phyloP scores from a whole-genome alignment of 2,113 vertebrate genomes.

The Perccottus glenii region DNA sequence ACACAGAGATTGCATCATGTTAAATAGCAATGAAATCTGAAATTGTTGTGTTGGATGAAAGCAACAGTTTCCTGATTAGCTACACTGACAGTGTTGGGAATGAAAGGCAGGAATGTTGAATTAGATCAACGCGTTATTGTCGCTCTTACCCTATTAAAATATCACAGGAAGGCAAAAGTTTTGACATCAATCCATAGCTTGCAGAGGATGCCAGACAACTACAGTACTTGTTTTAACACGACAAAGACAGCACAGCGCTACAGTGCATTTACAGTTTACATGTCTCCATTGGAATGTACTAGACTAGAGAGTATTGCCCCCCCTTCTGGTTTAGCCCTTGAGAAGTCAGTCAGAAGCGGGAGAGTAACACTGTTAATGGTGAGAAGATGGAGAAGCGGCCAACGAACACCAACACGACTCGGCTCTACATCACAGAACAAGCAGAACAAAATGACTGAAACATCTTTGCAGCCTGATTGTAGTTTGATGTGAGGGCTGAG shows the following conservation, averaged over 20 bases:
- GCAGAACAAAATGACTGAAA: neutral
- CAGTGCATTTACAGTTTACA: conserved; percentile 73
- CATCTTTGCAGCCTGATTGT: neutral
- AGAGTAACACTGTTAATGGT: neutral
- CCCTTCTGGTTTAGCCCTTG: conserved; percentile 79
- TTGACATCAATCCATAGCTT: conserved; percentile 48
- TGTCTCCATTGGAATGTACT: conserved; percentile 78
- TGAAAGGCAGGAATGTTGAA: conserved; percentile 63
- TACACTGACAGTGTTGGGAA: conserved; percentile 50
- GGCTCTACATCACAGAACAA: neutral
- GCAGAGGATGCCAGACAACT: conserved; percentile 52
- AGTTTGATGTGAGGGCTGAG: neutral
- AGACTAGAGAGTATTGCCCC: conserved; percentile 48
- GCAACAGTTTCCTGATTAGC: conserved; percentile 59
- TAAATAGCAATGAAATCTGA: conserved; percentile 71
- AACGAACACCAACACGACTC: neutral
- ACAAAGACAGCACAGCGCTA: conserved; percentile 44
- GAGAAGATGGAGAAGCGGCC: neutral
- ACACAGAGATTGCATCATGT: conserved; percentile 71
- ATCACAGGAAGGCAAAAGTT: conserved; percentile 48
- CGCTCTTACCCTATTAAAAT: conserved; percentile 29
- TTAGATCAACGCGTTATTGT: conserved; percentile 18
- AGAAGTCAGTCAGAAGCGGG: neutral
- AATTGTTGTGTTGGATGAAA: conserved; percentile 43
- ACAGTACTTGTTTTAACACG: conserved; percentile 56